Percentiles rank a stretch among this genome's conserved stretches.
phyloP scores from a whole-genome alignment of 23 tunicate genomes.

The Trididemnum miniatum region DNA sequence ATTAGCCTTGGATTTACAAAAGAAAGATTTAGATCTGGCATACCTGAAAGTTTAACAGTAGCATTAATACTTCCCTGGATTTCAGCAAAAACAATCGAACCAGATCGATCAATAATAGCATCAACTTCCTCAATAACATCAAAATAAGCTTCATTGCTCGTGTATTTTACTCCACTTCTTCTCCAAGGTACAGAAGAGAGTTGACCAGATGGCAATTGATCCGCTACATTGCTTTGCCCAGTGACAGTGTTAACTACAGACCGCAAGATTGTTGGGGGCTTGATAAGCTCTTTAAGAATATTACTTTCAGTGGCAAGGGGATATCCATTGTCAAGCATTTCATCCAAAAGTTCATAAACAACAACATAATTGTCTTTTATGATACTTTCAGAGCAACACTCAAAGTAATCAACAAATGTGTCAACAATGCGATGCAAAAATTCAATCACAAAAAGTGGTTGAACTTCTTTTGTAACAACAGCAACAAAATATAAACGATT shows the following conservation, averaged over 20 bases:
- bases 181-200: conserved; percentile 96
- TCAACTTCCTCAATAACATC: conserved; percentile 96
- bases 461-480: conserved; percentile 80
- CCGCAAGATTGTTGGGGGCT: conserved; percentile 91
- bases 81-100: conserved; percentile 91
- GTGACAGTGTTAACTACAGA: conserved; percentile 74
- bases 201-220: conserved; percentile 92
- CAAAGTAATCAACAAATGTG: conserved; percentile 92
- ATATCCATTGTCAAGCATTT: conserved; percentile 95
- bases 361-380: conserved; percentile 97
- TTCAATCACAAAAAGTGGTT: conserved; percentile 93
- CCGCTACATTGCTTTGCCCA: conserved; percentile 96
- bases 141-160: conserved; percentile 97
- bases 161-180: conserved; percentile 88
- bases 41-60: conserved; percentile 87
- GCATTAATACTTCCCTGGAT: conserved; percentile 96
- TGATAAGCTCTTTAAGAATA: conserved; percentile 87
- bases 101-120: conserved; percentile 93
- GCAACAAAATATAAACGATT: conserved; percentile 82
- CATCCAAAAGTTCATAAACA: conserved; percentile 93
- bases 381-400: conserved; percentile 75
- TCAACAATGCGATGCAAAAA: conserved; percentile 97
- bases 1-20: conserved; percentile 87
- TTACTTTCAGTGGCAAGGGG: conserved; percentile 98
- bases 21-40: conserved; percentile 90